phyloP scores from a whole-genome alignment of 1,140 invertebrate genomes.

The Colletes latitarsis region DNA sequence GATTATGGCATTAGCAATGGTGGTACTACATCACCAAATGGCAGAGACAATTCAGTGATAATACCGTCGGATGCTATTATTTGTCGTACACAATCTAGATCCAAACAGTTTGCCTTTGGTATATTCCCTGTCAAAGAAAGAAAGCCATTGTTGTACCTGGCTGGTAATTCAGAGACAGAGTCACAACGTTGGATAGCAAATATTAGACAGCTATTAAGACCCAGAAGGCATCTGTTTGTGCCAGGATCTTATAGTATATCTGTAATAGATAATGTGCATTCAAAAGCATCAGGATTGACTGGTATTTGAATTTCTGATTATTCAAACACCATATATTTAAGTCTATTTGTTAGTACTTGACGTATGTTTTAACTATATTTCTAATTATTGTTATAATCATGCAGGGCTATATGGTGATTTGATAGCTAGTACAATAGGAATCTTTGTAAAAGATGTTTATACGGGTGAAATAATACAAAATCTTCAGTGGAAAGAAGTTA shows the following conservation, averaged over 20 bases:
- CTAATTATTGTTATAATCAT: constrained; percentile 17
- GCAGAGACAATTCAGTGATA: constrained; percentile 67
- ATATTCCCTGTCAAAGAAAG: constrained; percentile 79
- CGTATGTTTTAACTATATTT: neutral
- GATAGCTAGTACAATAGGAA: constrained; percentile 75
- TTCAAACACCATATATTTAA: neutral
- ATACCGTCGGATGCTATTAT: constrained; percentile 78
- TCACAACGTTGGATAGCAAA: constrained; percentile 82
- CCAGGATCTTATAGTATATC: constrained; percentile 80
- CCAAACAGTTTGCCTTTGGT: constrained; percentile 82
- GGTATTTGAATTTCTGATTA: constrained; percentile 61
- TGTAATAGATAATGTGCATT: constrained; percentile 82
- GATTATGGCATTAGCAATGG: constrained; percentile 61
- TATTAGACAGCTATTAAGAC: constrained; percentile 79
- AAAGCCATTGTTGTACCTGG: constrained; percentile 81
- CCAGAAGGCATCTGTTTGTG: constrained; percentile 71
- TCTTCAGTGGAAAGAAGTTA: constrained; percentile 82
- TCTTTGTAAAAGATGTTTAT: constrained; percentile 80
- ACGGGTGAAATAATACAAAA: constrained; percentile 77
- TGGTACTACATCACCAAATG: constrained; percentile 32
- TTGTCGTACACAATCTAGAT: constrained; percentile 81
- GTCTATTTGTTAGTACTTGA: neutral
- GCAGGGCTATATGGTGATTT: constrained; percentile 81
- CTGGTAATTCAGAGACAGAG: constrained; percentile 81
- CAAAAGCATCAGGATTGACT: constrained; percentile 79